Conservation (phyloP, 2,113 vertebrate species). For the human region GRCh38 chrX:113519501-113520000, state of each 20-base stretch:
- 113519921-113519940: neutral
- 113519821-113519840: neutral
- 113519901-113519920: neutral
- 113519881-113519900: conserved; percentile 18
- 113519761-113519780: neutral
- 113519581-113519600: neutral
- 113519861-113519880: neutral
- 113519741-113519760: conserved; percentile 1
- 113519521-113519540: neutral
- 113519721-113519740: neutral
- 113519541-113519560: neutral
- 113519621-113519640: conserved; percentile 22
- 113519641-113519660: neutral
- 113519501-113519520: neutral
- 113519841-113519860: neutral
- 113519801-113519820: neutral
- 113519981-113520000: neutral
- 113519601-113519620: neutral
- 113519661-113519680: neutral
- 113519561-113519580: conserved; percentile 18
- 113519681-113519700: neutral
- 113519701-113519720: neutral
- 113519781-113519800: neutral
- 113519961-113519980: neutral
- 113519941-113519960: neutral